Evolutionary conservation across 1,140 invertebrate genomes (phyloP).

Genomic region (Heliconius melpomene): DNA sequence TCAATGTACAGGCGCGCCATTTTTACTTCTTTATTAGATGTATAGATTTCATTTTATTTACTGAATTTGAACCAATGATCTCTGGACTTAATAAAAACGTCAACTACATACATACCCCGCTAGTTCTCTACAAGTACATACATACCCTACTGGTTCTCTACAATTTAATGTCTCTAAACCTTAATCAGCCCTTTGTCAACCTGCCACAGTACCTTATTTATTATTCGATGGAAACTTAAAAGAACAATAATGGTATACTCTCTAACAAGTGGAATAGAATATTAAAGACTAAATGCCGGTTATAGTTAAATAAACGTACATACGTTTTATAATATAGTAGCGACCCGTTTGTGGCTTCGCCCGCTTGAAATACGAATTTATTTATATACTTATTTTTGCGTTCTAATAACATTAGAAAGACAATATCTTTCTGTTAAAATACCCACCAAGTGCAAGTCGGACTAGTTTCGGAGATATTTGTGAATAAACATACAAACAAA

Average conservation of each 20-base stretch:
- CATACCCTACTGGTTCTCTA: neutral
- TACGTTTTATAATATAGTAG: too few species aligned
- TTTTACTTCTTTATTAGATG: too few species aligned
- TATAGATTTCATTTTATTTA: neutral
- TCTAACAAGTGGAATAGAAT: neutral
- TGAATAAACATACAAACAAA: too few species aligned
- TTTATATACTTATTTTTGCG: too few species aligned
- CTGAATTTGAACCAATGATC: neutral
- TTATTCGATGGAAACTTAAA: constrained; percentile 1
- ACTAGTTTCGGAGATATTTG: too few species aligned
- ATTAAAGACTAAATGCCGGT: neutral
- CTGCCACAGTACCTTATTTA: constrained; percentile 1
- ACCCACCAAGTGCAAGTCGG: too few species aligned
- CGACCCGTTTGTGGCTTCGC: too few species aligned
- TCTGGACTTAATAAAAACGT: neutral
- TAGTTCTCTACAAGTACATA: neutral
- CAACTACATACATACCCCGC: neutral
- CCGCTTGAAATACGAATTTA: too few species aligned
- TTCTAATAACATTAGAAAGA: too few species aligned
- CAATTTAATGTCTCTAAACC: neutral
- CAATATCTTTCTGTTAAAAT: too few species aligned
- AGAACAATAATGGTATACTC: neutral
- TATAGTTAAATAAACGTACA: too few species aligned
- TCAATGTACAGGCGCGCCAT: too few species aligned
- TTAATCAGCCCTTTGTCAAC: constrained; percentile 4